Conservation (phyloP, 2,797 vertebrate species). For the Pygocentrus nattereri region DNA sequence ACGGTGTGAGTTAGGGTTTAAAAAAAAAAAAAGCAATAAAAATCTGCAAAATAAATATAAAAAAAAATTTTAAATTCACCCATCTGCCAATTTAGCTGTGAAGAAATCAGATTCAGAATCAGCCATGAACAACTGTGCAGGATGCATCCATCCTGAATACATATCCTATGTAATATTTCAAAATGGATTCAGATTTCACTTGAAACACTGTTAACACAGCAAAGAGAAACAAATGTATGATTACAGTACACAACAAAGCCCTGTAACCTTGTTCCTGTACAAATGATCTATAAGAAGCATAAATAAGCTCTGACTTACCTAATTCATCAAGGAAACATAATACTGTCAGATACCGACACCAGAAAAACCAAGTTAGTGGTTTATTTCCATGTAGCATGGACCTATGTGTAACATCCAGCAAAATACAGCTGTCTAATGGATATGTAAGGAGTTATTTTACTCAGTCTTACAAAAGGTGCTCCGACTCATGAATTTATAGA, state of each 20-base stretch:
- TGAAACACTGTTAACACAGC: background rate
- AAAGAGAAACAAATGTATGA: background rate
- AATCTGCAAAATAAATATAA: too few relatives aligned
- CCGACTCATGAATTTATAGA: background rate
- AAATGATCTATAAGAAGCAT: background rate
- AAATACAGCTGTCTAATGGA: conserved; percentile 6
- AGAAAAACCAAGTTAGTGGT: conserved; percentile 55
- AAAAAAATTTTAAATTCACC: too few relatives aligned
- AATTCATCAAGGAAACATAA: background rate
- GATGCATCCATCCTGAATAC: background rate
- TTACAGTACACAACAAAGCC: background rate
- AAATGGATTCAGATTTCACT: background rate
- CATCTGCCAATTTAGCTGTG: too few relatives aligned
- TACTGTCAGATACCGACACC: conserved; percentile 37
- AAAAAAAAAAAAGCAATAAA: too few relatives aligned
- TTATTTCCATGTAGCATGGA: background rate
- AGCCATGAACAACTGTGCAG: background rate
- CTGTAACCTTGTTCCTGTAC: background rate
- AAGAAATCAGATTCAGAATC: too few relatives aligned
- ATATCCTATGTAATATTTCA: background rate
- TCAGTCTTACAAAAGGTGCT: background rate
- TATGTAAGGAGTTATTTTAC: background rate
- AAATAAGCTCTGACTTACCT: background rate
- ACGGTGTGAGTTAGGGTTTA: too few relatives aligned
- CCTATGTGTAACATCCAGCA: background rate